Evolutionary conservation across 2,113 vertebrate species (phyloP).

Genomic region (Panurus biarmicus): DNA sequence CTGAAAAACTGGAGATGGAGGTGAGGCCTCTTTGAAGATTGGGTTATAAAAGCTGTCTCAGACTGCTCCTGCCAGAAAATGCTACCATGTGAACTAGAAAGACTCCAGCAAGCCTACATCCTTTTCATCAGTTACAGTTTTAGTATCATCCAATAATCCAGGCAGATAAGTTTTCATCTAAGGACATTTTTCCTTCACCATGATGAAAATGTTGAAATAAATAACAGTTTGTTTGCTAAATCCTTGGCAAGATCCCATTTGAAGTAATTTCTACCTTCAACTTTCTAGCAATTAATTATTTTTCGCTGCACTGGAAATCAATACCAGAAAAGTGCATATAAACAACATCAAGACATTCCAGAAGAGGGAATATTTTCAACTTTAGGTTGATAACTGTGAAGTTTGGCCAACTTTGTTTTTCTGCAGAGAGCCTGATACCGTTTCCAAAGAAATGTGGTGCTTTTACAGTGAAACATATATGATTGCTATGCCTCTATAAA

Average conservation of each 20-base stretch:
- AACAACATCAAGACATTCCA: neutral
- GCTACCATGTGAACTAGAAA: neutral
- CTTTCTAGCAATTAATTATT: neutral
- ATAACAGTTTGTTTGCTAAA: neutral
- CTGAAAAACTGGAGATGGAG: neutral
- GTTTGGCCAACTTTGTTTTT: neutral
- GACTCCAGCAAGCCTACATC: neutral
- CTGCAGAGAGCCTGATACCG: neutral
- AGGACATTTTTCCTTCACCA: neutral
- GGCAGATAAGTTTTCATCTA: neutral
- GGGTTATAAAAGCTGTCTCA: neutral
- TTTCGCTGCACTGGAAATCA: neutral
- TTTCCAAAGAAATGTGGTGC: neutral
- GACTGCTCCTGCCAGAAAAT: neutral
- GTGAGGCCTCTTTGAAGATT: neutral
- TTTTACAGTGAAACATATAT: neutral
- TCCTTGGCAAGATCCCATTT: neutral
- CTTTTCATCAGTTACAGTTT: neutral
- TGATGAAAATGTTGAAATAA: neutral
- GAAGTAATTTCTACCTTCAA: neutral
- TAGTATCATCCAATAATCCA: neutral
- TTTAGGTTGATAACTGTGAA: neutral
- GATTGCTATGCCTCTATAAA: neutral
- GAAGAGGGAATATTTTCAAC: neutral
- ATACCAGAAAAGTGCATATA: neutral